Percentiles rank a stretch among this genome's conserved stretches.
Conservation (phyloP, 2,113 vertebrate genomes). For the Apteryx mantelli region DNA sequence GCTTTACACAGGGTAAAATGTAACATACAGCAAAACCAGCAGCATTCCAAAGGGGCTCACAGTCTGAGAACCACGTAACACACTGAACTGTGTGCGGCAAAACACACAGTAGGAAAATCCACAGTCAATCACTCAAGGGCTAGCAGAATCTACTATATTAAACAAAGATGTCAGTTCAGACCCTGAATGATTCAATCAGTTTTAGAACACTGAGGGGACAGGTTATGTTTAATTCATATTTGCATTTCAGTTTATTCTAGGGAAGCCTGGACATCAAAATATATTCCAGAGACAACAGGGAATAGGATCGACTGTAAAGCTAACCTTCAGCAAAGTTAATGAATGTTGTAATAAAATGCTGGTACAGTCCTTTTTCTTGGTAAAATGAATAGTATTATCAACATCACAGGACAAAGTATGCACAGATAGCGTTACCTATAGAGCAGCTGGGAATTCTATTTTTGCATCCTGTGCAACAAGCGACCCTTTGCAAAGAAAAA, state of each 20-base stretch:
- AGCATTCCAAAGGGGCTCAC: neutral
- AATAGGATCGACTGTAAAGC: neutral
- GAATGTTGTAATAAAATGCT: neutral
- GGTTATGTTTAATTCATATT: neutral
- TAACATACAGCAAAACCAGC: neutral
- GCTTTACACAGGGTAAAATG: neutral
- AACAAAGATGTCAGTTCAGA: neutral
- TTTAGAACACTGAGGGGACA: neutral
- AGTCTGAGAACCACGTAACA: rapidly evolving
- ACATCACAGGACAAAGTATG: neutral
- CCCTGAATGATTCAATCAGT: neutral
- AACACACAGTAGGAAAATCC: neutral
- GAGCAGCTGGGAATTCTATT: neutral
- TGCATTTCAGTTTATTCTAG: neutral
- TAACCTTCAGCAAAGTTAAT: neutral
- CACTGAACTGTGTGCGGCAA: rapidly evolving
- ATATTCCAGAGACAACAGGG: neutral
- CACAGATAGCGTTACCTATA: neutral
- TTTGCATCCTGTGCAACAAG: neutral
- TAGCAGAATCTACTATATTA: neutral
- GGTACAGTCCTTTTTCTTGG: neutral
- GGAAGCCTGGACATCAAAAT: neutral
- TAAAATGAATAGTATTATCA: neutral
- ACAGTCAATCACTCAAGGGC: neutral
- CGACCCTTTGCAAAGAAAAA: neutral